Evolutionary conservation across 2,113 vertebrate genomes (phyloP), one percentile per base, ranked within the genome.

Genomic region (Podocnemis expansa): DNA sequence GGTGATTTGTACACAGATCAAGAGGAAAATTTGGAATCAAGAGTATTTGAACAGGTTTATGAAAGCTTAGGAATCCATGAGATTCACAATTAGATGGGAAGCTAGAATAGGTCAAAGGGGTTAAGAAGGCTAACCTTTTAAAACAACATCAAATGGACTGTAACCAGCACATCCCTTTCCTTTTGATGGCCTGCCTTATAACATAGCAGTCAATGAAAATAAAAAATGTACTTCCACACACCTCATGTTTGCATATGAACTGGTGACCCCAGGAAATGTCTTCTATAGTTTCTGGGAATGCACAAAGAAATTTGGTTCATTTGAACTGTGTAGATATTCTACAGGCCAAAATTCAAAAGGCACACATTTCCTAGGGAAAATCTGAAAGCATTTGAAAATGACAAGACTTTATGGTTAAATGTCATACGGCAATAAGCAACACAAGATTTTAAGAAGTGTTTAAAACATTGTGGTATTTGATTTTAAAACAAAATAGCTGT

Each of bases 341-440:
- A 75, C n/a, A 80, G 70, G 2, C 41, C 38, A n/a, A 21, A 92
- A 54, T 8, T 89, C 56, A 88, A 84, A 54, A 45, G 1, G 1
- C 10, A 11, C 0, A 2, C 13, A 1, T 1, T 0, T 38, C 55
- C 34, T 70, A 38, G 19, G 17, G 63, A 70, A 70, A 70, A 70
- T 70, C 4, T 70, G 63, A 70, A 70, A 67, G 17, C 17, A 38
- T 70, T n/a, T 70, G 63, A 70, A 70, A 70, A 38, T 83, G 22
- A 54, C 27, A 84, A 67, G 17, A 5, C 67, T 17, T 54, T 45
- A 67, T n/a, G 4, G 6, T 21, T 67, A 38, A 9, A 70, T n/a
- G 21, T 22, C 63, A 70, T 38, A 38, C 3, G 63, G 19, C 17
- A 67, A 67, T 67, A 67, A 67, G 31, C 60, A 67, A 67, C 9